phyloP scores from a whole-genome alignment of 2,888 invertebrate species.

The Temnothorax ravouxi region DNA sequence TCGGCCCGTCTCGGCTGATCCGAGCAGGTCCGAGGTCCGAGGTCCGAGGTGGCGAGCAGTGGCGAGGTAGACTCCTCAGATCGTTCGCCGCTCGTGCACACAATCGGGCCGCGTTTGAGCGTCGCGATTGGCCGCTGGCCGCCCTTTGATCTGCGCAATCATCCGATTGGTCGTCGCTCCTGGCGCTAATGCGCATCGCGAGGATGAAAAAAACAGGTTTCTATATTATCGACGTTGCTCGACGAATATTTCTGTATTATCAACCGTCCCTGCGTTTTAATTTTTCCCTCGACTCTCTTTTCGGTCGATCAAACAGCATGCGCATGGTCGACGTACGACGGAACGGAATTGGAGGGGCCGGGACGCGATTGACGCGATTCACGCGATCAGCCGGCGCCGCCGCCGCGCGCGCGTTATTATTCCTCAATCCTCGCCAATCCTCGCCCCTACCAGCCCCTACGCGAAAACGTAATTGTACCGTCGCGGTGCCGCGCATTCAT shows the following conservation, averaged over 20 bases:
- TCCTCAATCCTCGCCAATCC: neutral
- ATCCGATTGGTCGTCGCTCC: neutral
- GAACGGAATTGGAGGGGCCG: no score
- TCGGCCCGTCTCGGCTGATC: neutral
- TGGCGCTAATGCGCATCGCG: neutral
- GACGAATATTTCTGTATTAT: neutral
- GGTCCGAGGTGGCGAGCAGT: no score
- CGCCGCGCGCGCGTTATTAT: neutral
- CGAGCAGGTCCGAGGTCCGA: neutral
- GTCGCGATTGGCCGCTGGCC: neutral
- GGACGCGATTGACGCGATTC: no score
- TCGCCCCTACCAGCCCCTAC: neutral
- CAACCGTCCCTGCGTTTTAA: no score
- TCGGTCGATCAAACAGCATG: slow-evolving; percentile 9
- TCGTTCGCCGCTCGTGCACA: neutral
- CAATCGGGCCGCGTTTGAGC: neutral
- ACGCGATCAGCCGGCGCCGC: slow-evolving; percentile 1
- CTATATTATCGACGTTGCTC: neutral
- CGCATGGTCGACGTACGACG: neutral
- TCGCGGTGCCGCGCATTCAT: slow-evolving; percentile 1
- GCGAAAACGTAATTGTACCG: no score
- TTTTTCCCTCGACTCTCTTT: neutral
- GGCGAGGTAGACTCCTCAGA: neutral
- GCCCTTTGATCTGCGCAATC: no score
- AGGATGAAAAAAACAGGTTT: neutral